Evolutionary conservation across 2,113 vertebrate genomes (phyloP).

Genomic region (Plectropomus leopardus): DNA sequence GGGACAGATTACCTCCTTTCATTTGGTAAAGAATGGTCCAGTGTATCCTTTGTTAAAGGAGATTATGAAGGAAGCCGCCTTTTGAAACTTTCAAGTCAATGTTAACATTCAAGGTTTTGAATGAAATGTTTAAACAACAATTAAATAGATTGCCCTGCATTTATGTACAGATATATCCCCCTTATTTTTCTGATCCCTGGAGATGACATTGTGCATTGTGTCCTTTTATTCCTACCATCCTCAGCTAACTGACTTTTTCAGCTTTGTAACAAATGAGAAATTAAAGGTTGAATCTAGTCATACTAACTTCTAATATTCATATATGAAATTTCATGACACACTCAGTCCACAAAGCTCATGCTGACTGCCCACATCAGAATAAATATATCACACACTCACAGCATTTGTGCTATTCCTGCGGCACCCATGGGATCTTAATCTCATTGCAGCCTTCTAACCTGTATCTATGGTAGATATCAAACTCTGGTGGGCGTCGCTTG

Average conservation of each 20-base stretch:
- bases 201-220: too few relatives aligned
- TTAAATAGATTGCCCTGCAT: not conserved
- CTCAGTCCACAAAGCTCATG: not conserved
- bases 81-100: too few relatives aligned
- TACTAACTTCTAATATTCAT: not conserved
- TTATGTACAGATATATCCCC: not conserved
- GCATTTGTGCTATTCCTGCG: slow-evolving; percentile 19
- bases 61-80: too few relatives aligned
- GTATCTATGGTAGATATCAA: not conserved
- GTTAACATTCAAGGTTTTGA: too few relatives aligned
- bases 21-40: too few relatives aligned
- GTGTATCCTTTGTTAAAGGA: too few relatives aligned
- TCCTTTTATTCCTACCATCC: not conserved
- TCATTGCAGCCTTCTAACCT: slow-evolving; percentile 6
- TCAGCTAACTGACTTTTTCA: not conserved
- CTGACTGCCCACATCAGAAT: slow-evolving; percentile 21
- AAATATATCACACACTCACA: slow-evolving; percentile 11
- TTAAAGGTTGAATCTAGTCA: not conserved
- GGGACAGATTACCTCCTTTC: too few relatives aligned
- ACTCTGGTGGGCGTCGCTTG: slow-evolving; percentile 13
- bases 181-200: not conserved
- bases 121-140: not conserved
- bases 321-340: not conserved
- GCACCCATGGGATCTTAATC: slow-evolving; percentile 9
- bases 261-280: slow-evolving; percentile 14